Evolutionary conservation across 2,888 invertebrate genomes (phyloP).

Genomic region (Magallana nippona): DNA sequence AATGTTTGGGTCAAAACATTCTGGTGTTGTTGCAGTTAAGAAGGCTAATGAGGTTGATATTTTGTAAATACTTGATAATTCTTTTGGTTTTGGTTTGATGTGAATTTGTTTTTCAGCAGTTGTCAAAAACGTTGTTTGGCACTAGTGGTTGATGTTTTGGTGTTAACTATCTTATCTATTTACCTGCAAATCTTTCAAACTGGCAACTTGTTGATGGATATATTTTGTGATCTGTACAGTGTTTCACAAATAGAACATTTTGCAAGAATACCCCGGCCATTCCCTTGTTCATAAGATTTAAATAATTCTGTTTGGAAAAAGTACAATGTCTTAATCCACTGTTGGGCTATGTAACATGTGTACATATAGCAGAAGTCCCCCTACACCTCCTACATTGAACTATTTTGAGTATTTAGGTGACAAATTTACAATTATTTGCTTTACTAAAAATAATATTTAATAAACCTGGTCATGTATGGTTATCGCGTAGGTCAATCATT

Average conservation of each 20-base stretch:
- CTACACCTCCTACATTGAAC: no score
- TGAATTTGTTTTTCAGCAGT: constrained; percentile 5
- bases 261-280: no score
- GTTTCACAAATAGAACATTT: not conserved
- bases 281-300: no score
- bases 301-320: no score
- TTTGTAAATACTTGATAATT: constrained; percentile 11
- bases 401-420: no score
- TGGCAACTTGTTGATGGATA: not conserved
- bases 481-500: no score
- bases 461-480: no score
- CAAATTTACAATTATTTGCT: no score
- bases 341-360: no score
- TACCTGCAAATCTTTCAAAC: constrained; percentile 19
- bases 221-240: not conserved
- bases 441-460: no score
- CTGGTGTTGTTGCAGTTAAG: not conserved
- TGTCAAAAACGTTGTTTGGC: constrained; percentile 1
- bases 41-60: constrained; percentile 3
- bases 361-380: no score
- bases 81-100: not conserved
- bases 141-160: not conserved
- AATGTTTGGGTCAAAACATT: constrained; percentile 19
- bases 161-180: constrained; percentile 28
- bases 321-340: no score